Percentiles rank a stretch among this genome's conserved stretches.
These are phyloP conservation scores for Clostera curtula DNA, from an alignment of 2,888 invertebrate species.

Conservation along the genomic window DNA sequence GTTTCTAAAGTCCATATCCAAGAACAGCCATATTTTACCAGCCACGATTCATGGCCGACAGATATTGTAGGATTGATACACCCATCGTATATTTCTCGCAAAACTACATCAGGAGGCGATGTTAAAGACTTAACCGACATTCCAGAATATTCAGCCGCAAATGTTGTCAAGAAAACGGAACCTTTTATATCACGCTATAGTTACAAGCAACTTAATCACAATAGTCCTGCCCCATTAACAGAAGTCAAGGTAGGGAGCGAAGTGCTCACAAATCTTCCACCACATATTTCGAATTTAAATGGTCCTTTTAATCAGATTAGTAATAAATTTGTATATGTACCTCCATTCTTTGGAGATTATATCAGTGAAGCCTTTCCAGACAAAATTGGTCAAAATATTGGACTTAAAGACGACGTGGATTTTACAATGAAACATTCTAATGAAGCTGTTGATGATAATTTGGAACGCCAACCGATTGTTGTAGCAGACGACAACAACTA, in stretches of 20 bases:
- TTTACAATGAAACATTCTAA: background rate
- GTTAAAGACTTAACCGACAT: background rate
- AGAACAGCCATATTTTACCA: too few species aligned
- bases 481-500: slow-evolving; percentile 1
- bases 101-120: background rate
- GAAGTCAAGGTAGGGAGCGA: slow-evolving; percentile 16
- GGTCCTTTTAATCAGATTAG: background rate
- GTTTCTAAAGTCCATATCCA: too few species aligned
- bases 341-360: too few species aligned
- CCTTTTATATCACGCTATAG: slow-evolving; percentile 16
- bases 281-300: background rate
- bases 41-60: too few species aligned
- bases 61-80: background rate
- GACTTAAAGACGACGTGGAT: too few species aligned
- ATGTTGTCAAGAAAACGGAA: slow-evolving; percentile 2
- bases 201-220: slow-evolving; percentile 19
- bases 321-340: too few species aligned
- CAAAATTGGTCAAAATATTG: background rate
- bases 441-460: background rate
- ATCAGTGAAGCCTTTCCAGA: too few species aligned
- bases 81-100: background rate
- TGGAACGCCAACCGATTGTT: slow-evolving; percentile 1
- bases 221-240: slow-evolving; percentile 14
- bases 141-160: background rate
- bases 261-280: background rate